These are phyloP conservation scores for Temnopleurus reevesii DNA, from an alignment of 53 echinoderm and acorn worm genomes.

Conservation along the genomic window DNA sequence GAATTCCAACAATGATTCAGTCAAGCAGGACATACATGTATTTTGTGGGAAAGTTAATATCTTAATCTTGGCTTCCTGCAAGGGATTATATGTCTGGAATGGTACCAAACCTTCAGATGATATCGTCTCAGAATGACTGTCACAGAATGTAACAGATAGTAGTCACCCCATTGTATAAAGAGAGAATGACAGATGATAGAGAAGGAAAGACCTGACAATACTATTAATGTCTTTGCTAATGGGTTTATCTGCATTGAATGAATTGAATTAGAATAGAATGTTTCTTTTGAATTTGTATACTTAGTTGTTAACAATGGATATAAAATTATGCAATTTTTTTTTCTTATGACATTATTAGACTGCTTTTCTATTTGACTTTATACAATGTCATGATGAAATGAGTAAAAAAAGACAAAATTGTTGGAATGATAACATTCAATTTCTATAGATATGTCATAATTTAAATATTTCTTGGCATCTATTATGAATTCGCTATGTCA, in stretches of 20 bases:
- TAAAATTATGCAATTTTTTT: no score
- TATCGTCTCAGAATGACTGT: not conserved
- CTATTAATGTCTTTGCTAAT: no score
- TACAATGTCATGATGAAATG: no score
- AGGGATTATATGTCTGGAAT: not conserved
- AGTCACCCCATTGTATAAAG: not conserved
- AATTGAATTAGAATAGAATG: not conserved
- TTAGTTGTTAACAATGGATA: no score
- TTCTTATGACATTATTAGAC: no score
- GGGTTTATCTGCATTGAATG: not conserved
- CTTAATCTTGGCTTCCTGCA: slow-evolving; percentile 4
- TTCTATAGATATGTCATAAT: no score
- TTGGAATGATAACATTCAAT: no score
- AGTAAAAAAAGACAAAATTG: no score
- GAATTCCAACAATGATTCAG: not conserved
- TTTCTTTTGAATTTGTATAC: not conserved
- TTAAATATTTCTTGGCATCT: no score
- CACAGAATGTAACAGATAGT: not conserved
- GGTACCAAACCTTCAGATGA: not conserved
- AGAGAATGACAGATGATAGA: not conserved
- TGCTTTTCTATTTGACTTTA: no score
- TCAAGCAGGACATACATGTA: not conserved
- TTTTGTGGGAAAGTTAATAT: not conserved
- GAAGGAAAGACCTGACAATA: not conserved
- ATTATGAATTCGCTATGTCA: no score